Evolutionary conservation across 2,888 invertebrate genomes (phyloP).

Genomic region (Uropetala carovei): DNA sequence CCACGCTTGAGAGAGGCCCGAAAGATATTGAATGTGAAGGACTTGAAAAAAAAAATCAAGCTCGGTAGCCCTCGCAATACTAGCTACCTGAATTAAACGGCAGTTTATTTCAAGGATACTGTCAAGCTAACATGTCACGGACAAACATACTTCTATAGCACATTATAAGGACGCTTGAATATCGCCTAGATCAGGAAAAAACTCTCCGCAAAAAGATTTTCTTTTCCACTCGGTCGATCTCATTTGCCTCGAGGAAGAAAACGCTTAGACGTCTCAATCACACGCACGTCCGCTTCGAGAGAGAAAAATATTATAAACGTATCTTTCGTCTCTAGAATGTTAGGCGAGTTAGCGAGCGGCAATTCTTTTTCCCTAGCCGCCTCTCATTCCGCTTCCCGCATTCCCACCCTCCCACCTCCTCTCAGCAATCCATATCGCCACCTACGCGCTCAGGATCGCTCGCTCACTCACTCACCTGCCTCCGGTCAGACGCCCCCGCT

Average conservation of each 20-base stretch:
- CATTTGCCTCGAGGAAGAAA: not conserved
- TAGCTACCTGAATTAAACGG: no score
- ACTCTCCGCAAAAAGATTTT: no score
- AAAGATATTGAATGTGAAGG: no score
- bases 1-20: no score
- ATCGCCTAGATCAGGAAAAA: no score
- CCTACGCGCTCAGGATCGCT: not conserved
- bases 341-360: not conserved
- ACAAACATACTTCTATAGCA: no score
- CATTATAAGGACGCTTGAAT: no score
- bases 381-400: not conserved
- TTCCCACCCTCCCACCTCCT: not conserved
- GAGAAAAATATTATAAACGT: not conserved
- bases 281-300: not conserved
- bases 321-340: constrained; percentile 13
- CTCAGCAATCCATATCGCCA: not conserved
- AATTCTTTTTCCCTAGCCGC: not conserved
- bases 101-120: no score
- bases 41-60: no score
- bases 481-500: constrained; percentile 42
- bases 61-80: no score
- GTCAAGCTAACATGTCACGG: no score
- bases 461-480: constrained; percentile 39
- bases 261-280: constrained; percentile 16
- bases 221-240: no score